These are phyloP conservation scores for Petrocephalus microphthalmus DNA, from an alignment of 2,113 vertebrate species.

Conservation along the genomic window DNA sequence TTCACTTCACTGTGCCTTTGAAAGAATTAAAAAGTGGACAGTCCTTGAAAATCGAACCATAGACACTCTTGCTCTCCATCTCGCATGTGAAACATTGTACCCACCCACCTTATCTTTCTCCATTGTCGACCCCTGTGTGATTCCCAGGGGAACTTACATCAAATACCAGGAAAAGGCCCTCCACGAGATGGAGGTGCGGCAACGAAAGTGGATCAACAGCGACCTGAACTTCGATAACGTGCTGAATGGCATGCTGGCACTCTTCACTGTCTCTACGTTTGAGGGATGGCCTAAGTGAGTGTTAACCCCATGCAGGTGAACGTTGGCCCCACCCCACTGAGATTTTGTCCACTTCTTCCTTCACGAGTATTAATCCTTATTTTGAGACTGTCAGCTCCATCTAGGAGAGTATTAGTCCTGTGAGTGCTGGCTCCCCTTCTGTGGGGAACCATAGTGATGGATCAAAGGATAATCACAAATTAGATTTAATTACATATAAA, in stretches of 20 bases:
- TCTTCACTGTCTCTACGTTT: slow-evolving; percentile 89
- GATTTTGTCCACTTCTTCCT: background rate
- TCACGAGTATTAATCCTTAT: background rate
- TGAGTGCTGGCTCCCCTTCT: background rate
- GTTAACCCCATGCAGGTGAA: background rate
- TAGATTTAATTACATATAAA: background rate
- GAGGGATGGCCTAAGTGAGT: slow-evolving; percentile 88
- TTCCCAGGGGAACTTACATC: slow-evolving; percentile 75
- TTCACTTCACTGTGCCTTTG: background rate
- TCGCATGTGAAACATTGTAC: background rate
- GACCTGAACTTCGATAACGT: slow-evolving; percentile 85
- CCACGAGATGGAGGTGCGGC: slow-evolving; percentile 56
- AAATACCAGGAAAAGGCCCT: slow-evolving; percentile 71
- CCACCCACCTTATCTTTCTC: background rate
- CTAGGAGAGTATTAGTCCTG: background rate
- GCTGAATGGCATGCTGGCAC: slow-evolving; percentile 85
- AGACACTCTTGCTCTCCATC: background rate
- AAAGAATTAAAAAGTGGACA: background rate
- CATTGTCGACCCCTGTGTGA: background rate
- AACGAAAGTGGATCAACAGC: slow-evolving; percentile 68
- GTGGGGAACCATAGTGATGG: background rate
- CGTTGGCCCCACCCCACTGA: background rate
- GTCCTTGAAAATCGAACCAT: background rate
- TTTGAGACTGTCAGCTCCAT: background rate
- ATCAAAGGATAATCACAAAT: background rate